phyloP scores from a whole-genome alignment of 2,113 vertebrate genomes.

The Podilymbus podiceps region DNA sequence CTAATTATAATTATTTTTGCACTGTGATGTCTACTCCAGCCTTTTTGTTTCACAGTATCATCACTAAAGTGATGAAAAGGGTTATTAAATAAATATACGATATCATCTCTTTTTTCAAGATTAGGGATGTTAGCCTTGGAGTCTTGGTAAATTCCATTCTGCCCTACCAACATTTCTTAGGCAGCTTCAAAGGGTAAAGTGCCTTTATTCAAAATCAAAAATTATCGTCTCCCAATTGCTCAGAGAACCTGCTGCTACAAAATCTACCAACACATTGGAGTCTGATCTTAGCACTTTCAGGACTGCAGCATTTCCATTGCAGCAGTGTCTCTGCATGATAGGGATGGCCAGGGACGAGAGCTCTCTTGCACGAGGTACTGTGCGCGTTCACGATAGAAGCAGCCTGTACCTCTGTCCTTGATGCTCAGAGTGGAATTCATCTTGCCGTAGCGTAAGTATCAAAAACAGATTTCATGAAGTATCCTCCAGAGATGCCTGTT shows the following conservation, averaged over 20 bases:
- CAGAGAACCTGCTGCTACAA: background rate
- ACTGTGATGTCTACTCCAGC: background rate
- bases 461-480: background rate
- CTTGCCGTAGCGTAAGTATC: background rate
- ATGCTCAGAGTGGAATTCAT: background rate
- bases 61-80: slow-evolving; percentile 8
- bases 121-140: background rate
- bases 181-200: background rate
- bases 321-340: rapidly evolving
- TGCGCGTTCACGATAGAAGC: rapidly evolving
- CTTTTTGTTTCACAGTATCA: slow-evolving; percentile 20
- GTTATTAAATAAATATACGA: slow-evolving; percentile 16
- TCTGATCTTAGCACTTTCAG: background rate
- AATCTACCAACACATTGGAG: background rate
- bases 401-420: background rate
- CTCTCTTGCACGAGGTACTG: background rate
- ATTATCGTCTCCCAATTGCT: background rate
- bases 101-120: background rate
- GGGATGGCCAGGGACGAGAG: background rate
- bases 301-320: background rate
- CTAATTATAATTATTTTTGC: slow-evolving; percentile 54
- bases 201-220: background rate
- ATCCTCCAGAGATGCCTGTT: background rate
- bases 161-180: background rate
- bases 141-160: background rate